phyloP scores from a whole-genome alignment of 2,888 invertebrate species.

The Nemoura dubitans region DNA sequence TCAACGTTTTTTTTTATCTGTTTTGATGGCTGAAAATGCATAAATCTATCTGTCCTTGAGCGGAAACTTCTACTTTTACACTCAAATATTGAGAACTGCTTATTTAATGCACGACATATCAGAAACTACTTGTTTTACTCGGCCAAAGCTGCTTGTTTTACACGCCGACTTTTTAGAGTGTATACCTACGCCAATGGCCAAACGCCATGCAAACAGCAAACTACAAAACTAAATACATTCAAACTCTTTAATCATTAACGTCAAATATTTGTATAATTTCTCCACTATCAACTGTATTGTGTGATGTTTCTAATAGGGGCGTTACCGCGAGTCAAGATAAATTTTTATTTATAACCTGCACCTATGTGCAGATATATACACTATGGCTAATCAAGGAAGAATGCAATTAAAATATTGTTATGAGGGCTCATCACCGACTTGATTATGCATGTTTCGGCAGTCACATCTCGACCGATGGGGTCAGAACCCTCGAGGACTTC shows the following conservation, averaged over 20 bases:
- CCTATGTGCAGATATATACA: not conserved
- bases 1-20: too few relatives aligned
- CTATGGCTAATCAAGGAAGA: not conserved
- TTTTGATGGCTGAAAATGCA: too few relatives aligned
- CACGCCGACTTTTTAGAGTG: too few relatives aligned
- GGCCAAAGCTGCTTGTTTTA: too few relatives aligned
- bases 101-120: too few relatives aligned
- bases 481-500: not conserved
- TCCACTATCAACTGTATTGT: not conserved
- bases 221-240: not conserved
- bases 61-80: too few relatives aligned
- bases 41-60: too few relatives aligned
- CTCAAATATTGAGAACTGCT: too few relatives aligned
- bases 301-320: slow-evolving; percentile 7
- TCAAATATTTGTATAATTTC: not conserved
- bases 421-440: not conserved
- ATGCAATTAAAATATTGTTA: not conserved
- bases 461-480: not conserved
- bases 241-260: not conserved
- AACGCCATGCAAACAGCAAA: not conserved
- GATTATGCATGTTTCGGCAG: not conserved
- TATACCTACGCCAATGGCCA: too few relatives aligned
- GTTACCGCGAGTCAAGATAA: not conserved
- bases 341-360: slow-evolving; percentile 7
- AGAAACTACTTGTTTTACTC: too few relatives aligned